Conservation (phyloP, 2,888 invertebrate species). For the Diadromus collaris region DNA sequence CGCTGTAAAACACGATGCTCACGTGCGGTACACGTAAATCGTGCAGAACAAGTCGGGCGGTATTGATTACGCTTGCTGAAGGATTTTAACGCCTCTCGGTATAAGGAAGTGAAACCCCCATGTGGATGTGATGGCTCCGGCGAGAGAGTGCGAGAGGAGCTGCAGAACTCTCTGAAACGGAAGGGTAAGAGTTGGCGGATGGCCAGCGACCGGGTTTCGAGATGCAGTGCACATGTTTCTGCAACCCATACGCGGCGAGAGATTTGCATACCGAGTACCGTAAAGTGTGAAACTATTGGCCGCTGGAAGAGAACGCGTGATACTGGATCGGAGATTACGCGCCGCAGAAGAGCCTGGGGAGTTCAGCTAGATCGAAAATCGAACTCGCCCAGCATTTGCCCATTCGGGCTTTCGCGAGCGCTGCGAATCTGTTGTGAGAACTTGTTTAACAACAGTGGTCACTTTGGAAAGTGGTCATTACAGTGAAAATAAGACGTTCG, state of each 20-base stretch:
- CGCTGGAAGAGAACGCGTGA: conserved; percentile 54
- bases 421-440: conserved; percentile 12
- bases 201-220: conserved; percentile 41
- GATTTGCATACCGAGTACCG: conserved; percentile 76
- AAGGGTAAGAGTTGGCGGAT: conserved; percentile 53
- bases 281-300: conserved; percentile 78
- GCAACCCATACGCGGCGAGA: conserved; percentile 51
- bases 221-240: conserved; percentile 58
- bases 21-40: conserved; percentile 49
- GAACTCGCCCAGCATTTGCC: conserved; percentile 36
- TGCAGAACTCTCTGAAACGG: conserved; percentile 35
- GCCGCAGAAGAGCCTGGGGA: conserved; percentile 37
- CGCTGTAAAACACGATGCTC: conserved; percentile 23
- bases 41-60: conserved; percentile 40
- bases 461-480: not conserved
- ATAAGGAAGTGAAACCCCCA: conserved; percentile 2
- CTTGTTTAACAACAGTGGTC: not conserved
- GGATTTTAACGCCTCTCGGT: conserved; percentile 40
- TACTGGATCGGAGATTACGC: conserved; percentile 59
- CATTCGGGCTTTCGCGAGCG: conserved; percentile 1
- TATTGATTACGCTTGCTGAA: conserved; percentile 53
- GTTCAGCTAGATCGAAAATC: conserved; percentile 46
- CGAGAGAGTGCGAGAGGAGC: conserved; percentile 39
- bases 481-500: not conserved
- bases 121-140: conserved; percentile 21